Evolutionary conservation across 2,888 invertebrate species (phyloP).

Genomic region (Orchesellides sinensis): DNA sequence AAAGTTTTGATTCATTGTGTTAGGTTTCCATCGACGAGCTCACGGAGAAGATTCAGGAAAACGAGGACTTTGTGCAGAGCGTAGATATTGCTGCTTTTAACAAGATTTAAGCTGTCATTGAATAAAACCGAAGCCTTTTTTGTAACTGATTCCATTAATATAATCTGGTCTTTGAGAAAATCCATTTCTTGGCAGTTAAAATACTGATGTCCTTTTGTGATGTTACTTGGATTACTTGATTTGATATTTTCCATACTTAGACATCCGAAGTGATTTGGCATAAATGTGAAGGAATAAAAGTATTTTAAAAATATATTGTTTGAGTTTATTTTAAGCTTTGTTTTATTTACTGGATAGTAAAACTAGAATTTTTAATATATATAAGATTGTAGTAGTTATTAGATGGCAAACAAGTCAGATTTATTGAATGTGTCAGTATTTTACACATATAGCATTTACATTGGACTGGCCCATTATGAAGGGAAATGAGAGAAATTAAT

Average conservation of each 20-base stretch:
- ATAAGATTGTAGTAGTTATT: too few relatives aligned
- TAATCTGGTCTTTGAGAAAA: background rate
- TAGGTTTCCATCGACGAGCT: constrained; percentile 89
- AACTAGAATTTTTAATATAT: too few relatives aligned
- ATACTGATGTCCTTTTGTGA: background rate
- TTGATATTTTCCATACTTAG: constrained; percentile 3
- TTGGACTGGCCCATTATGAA: too few relatives aligned
- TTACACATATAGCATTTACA: too few relatives aligned
- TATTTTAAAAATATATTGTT: too few relatives aligned
- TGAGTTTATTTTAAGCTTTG: too few relatives aligned
- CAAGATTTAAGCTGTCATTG: constrained; percentile 86
- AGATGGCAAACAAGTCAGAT: too few relatives aligned
- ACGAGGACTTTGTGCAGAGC: constrained; percentile 92
- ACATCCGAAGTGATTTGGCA: background rate
- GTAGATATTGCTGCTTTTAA: constrained; percentile 97
- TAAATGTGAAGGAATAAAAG: constrained; percentile 10
- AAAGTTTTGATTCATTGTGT: background rate
- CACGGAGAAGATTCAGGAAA: constrained; percentile 89
- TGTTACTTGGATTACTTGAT: background rate
- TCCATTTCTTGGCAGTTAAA: constrained; percentile 11
- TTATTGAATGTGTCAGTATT: too few relatives aligned
- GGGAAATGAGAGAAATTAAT: too few relatives aligned
- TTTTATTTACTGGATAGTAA: too few relatives aligned
- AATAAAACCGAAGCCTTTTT: background rate
- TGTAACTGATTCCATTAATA: background rate